These are phyloP conservation scores for Clupea harengus DNA, from an alignment of 2,113 vertebrate genomes.

Conservation along the genomic window DNA sequence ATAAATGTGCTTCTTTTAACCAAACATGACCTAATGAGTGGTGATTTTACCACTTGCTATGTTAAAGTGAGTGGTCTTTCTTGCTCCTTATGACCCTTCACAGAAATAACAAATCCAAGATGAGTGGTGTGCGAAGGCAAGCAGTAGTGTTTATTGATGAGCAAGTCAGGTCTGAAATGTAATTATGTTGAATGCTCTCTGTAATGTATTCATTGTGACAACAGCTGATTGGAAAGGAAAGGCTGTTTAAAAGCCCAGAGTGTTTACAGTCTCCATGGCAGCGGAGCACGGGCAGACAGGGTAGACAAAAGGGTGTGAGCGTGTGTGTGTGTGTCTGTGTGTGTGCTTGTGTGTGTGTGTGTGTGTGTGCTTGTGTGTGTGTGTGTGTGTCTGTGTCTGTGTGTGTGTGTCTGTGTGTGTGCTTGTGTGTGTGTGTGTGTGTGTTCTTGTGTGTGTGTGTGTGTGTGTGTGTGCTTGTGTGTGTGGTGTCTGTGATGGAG, in stretches of 20 bases:
- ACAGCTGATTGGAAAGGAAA: slow-evolving; percentile 43
- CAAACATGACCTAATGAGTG: too few species aligned
- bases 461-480: slow-evolving; percentile 9
- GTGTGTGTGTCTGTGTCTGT: neutral
- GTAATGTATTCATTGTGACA: slow-evolving; percentile 49
- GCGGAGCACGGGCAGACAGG: slow-evolving; percentile 56
- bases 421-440: neutral
- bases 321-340: slow-evolving; percentile 21
- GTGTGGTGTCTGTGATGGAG: neutral
- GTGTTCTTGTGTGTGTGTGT: slow-evolving; percentile 17
- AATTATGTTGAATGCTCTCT: slow-evolving; percentile 61
- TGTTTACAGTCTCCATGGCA: slow-evolving; percentile 61
- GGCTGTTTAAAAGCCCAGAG: slow-evolving; percentile 29
- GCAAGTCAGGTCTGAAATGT: slow-evolving; percentile 36
- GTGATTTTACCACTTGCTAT: too few species aligned
- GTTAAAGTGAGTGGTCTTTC: neutral
- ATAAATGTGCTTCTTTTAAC: too few species aligned
- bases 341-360: slow-evolving; percentile 34
- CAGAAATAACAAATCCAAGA: neutral
- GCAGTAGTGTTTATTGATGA: neutral
- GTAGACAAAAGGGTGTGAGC: slow-evolving; percentile 40
- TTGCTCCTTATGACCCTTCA: neutral
- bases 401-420: neutral
- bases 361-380: slow-evolving; percentile 24
- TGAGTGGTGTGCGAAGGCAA: neutral